Evolutionary conservation across 2,113 vertebrate genomes (phyloP).

Genomic region (Cynoglossus semilaevis): DNA sequence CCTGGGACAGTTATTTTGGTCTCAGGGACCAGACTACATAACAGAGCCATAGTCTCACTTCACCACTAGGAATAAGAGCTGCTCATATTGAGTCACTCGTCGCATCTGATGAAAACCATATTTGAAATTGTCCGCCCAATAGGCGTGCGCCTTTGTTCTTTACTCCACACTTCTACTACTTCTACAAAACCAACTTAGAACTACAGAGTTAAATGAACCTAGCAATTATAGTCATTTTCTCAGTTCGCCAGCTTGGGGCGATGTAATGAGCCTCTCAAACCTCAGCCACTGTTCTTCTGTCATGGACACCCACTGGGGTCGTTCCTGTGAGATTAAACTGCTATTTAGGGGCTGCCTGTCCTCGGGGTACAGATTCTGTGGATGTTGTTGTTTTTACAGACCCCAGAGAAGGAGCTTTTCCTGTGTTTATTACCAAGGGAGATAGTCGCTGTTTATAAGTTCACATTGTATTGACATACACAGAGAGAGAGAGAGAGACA

Average conservation of each 20-base stretch:
- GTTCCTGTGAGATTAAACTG: conserved; percentile 20
- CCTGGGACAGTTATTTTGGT: not conserved
- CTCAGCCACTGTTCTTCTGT: not conserved
- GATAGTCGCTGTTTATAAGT: conserved; percentile 44
- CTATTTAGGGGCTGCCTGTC: conserved; percentile 39
- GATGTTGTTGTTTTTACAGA: conserved; percentile 22
- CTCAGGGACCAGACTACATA: not conserved
- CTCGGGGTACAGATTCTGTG: conserved; percentile 20
- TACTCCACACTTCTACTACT: not conserved
- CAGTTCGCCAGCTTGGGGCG: not conserved
- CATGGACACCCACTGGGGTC: conserved; percentile 13
- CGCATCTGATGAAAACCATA: not conserved
- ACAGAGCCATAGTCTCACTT: not conserved
- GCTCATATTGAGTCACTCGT: not conserved
- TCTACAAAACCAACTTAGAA: conserved; percentile 1
- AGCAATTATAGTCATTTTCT: conserved; percentile 1
- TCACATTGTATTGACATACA: conserved; percentile 23
- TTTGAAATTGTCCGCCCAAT: not conserved
- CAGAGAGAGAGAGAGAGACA: conserved; percentile 20
- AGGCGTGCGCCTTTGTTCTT: not conserved
- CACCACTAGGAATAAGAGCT: not conserved
- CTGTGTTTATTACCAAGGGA: conserved; percentile 46
- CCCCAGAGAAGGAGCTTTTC: conserved; percentile 21
- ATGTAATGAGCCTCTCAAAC: conserved; percentile 5
- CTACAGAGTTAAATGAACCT: not conserved